Evolutionary conservation across 1,140 invertebrate species (phyloP), one percentile per base, ranked within the genome.

Genomic region (Macrocentrus cingulum): DNA sequence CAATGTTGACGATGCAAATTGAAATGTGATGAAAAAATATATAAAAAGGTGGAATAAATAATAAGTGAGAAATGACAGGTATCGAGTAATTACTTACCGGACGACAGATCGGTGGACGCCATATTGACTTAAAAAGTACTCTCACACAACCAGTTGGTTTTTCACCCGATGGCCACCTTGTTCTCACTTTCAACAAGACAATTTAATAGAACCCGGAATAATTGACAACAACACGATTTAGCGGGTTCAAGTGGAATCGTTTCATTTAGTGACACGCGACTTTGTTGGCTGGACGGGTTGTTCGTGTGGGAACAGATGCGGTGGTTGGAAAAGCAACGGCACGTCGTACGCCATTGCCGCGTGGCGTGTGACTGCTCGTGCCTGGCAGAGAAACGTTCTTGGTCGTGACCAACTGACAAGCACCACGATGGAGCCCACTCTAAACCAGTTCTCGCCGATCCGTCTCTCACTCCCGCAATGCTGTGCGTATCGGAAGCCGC

Each of bases 101-200:
- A 79, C 66, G 77, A 78, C 66, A 79, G 73, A 75, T 79, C 77
- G 66, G 74, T 78, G 66, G 77, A 76, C 75, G 77, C 77, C 77
- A 78, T 79, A 66, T 79, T 79, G 66, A 72, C 49, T 69, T 75
- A 70, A 75, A 72, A 68, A 66, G 66, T 59, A 45, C 50, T 56
- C 37, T 46, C 36, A 36, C 34, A 50, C 34, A 50, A 55, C 48
- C 52, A 39, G 53, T 54, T 42, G 41, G 23, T 48, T 23, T 15
- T 48, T 45, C 19, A 2, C n/a, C 19, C 19, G 18, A 20, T 22
- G n/a, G 25, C 44, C 44, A 20, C 13, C 6, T 44, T 44, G 7
- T 4, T 15, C 20, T 44, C 18, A 4, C 6, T 20, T 44, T 2
- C 15, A 5, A 44, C 5, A 4, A 19, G 15, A 4, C 7, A 18